Conservation (phyloP, 2,113 vertebrate species). For the Semicossyphus pulcher region DNA sequence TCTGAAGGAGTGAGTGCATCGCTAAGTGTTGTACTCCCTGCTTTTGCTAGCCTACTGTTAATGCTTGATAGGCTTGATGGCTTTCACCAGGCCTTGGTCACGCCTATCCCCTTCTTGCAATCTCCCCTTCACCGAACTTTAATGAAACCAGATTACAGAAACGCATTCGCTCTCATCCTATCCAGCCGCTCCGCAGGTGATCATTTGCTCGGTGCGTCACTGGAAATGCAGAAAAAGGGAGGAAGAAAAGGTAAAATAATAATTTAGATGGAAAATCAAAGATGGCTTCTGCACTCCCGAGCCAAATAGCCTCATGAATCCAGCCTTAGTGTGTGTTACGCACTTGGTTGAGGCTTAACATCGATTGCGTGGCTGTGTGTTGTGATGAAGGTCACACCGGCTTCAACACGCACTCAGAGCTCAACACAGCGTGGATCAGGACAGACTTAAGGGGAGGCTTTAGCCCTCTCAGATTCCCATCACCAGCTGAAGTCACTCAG, state of each 20-base stretch:
- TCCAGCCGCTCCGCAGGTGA: conserved; percentile 26
- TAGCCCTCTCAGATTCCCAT: conserved; percentile 44
- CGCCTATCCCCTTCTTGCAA: conserved; percentile 1
- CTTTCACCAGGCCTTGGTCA: conserved; percentile 41
- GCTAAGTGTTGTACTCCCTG: conserved; percentile 9
- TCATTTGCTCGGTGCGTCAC: conserved; percentile 24
- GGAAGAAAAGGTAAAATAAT: neutral
- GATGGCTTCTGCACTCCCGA: neutral
- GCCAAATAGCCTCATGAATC: conserved; percentile 19
- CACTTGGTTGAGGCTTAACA: conserved; percentile 19
- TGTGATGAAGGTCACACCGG: conserved; percentile 50
- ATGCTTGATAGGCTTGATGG: conserved; percentile 57
- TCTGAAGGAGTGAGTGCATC: conserved; percentile 18
- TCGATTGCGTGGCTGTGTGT: conserved; percentile 24
- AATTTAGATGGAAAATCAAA: neutral
- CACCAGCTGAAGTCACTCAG: conserved; percentile 43
- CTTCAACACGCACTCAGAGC: conserved; percentile 31
- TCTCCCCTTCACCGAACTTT: conserved; percentile 19
- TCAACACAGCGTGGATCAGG: conserved; percentile 38
- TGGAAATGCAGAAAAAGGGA: neutral
- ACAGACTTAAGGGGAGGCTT: conserved; percentile 46
- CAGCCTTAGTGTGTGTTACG: neutral
- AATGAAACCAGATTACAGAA: conserved; percentile 62
- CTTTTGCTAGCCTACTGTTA: conserved; percentile 50
- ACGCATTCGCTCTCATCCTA: conserved; percentile 45